Conservation (phyloP, 2,113 vertebrate genomes). For the Acinonyx jubatus region DNA sequence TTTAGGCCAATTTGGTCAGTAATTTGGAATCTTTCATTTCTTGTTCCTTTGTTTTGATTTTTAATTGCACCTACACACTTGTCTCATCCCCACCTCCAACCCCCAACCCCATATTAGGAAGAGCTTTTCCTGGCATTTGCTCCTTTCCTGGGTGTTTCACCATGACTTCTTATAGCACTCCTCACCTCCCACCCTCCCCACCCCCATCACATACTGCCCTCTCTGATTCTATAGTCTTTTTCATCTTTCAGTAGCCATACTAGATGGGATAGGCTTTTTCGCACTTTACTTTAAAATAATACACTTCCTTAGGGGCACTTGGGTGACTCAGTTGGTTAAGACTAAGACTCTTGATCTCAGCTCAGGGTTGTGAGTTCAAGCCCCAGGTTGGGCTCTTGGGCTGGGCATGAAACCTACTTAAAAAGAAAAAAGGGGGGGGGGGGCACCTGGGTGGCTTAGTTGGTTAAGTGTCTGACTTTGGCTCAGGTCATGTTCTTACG, state of each 20-base stretch:
- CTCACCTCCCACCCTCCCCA: too few relatives aligned
- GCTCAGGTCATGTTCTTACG: too few relatives aligned
- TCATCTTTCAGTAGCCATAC: not conserved
- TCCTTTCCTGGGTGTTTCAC: constrained; percentile 20
- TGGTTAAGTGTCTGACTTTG: too few relatives aligned
- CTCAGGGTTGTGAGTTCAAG: too few relatives aligned
- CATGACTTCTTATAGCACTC: not conserved
- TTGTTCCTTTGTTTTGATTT: constrained; percentile 47
- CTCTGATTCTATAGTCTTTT: not conserved
- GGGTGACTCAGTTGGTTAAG: too few relatives aligned
- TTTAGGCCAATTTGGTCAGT: constrained; percentile 54
- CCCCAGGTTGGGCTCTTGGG: too few relatives aligned
- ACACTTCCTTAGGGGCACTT: not conserved
- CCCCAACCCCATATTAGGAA: not conserved
- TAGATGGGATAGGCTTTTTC: not conserved
- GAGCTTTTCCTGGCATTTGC: constrained; percentile 38
- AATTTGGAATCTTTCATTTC: constrained; percentile 61
- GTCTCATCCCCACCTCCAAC: not conserved
- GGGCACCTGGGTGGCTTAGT: too few relatives aligned
- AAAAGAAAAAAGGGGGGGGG: too few relatives aligned
- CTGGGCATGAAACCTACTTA: too few relatives aligned
- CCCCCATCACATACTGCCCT: not conserved
- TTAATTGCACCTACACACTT: constrained; percentile 28
- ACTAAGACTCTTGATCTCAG: too few relatives aligned
- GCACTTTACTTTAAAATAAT: not conserved